Percentiles rank a stretch among this genome's conserved stretches.
These are phyloP conservation scores for Ladona fulva DNA, from an alignment of 1,140 invertebrate species.

Conservation along the genomic window DNA sequence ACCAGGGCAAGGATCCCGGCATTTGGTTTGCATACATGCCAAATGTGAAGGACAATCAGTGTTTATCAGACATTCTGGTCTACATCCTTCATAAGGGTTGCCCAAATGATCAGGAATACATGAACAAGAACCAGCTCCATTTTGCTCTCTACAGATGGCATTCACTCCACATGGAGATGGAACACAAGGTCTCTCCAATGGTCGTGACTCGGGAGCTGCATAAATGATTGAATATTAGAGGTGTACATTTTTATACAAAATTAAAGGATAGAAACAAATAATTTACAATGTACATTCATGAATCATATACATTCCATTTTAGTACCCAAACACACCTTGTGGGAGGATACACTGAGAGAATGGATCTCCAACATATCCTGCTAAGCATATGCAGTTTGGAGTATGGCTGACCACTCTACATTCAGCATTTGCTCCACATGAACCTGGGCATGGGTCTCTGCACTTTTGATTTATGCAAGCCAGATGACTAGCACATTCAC, in stretches of 20 bases:
- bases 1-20: conserved; percentile 65
- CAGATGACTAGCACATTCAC: conserved; percentile 28
- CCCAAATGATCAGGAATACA: conserved; percentile 57
- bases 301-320: neutral
- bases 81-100: conserved; percentile 62
- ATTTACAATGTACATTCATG: neutral
- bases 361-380: conserved; percentile 37
- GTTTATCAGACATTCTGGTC: conserved; percentile 62
- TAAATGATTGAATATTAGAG: neutral
- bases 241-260: neutral
- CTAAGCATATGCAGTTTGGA: conserved; percentile 34
- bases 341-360: conserved; percentile 24
- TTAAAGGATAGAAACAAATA: neutral
- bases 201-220: conserved; percentile 19
- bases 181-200: conserved; percentile 44
- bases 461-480: conserved; percentile 32
- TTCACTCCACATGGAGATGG: conserved; percentile 66
- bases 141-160: conserved; percentile 55
- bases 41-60: conserved; percentile 61
- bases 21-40: conserved; percentile 64
- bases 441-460: conserved; percentile 32
- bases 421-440: conserved; percentile 35
- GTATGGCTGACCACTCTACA: conserved; percentile 35
- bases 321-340: neutral
- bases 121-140: conserved; percentile 54